Evolutionary conservation across 2,888 invertebrate species (phyloP).

Genomic region (Apamea sordens): DNA sequence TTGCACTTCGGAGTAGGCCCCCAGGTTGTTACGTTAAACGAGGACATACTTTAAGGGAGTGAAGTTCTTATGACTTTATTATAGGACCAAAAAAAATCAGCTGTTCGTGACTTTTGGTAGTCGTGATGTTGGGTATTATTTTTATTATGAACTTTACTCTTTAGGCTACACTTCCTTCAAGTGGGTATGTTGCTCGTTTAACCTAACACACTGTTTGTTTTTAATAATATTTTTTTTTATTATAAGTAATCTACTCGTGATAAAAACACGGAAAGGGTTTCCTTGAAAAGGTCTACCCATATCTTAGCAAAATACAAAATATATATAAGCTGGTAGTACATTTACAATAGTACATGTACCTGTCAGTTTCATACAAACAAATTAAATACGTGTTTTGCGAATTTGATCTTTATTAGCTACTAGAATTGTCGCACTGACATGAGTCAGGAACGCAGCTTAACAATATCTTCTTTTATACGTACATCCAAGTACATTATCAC

Average conservation of each 20-base stretch:
- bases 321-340: too few relatives aligned
- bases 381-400: too few relatives aligned
- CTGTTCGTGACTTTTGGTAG: not conserved
- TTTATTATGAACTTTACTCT: not conserved
- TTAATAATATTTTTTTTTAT: too few relatives aligned
- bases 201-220: too few relatives aligned
- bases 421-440: too few relatives aligned
- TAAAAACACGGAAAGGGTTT: not conserved
- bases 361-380: too few relatives aligned
- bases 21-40: not conserved
- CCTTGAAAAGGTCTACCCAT: not conserved
- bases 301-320: not conserved
- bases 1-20: too few relatives aligned
- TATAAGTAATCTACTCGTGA: too few relatives aligned
- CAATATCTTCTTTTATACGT: not conserved
- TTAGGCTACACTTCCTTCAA: not conserved
- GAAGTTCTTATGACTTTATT: not conserved
- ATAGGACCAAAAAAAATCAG: not conserved
- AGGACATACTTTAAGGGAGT: not conserved
- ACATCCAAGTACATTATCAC: not conserved
- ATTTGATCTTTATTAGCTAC: too few relatives aligned
- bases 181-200: not conserved
- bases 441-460: too few relatives aligned
- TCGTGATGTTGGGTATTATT: not conserved
- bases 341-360: too few relatives aligned